Evolutionary conservation across 2,797 vertebrate species (phyloP), one percentile per base, ranked within the genome.

Genomic region (Taeniopygia guttata): DNA sequence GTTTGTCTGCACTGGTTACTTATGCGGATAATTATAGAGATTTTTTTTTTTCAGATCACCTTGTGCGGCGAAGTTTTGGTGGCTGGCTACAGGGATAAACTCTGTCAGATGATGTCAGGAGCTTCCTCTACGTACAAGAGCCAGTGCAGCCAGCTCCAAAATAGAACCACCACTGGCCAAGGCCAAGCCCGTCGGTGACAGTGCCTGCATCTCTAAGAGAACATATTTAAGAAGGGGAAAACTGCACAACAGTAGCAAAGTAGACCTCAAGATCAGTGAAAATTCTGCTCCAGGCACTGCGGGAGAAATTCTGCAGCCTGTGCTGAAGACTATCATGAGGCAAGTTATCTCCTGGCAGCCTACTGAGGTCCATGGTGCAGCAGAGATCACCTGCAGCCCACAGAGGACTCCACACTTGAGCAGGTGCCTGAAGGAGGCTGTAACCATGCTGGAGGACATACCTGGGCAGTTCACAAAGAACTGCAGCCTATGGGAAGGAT

Each of bases 111-210:
- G 15, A 51, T 14, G 26, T 34, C 58, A 72, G 45, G 52, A 93
- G 22, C 32, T 36, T 56, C 22, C 3, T 29, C 20, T 8, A 2
- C 8, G 17, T 23, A 23, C 1, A 4, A 42, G 12, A 45, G 21
- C 9, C 42, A 69, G 7, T 10, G 29, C 32, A 92, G 54, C 12
- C 8, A 10, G n/a, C 26, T 80, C 56, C 38, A 67, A 49, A 46
- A 64, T 0, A 2, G 34, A 68, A 23, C 25, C 2, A 4, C 18
- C 1, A 2, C n/a, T 19, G 30, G 27, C 23, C 43, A 77, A 77
- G 9, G 11, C 29, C 13, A 16, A 77, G 38, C 6, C 56, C 7
- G 56, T 18, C 0, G 0, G 18, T 4, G 3, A 56, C 2, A 5
- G 27, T 17, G 19, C 16, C 1, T 52, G 10, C 1, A 3, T 7